Percentiles rank a stretch among this genome's conserved stretches.
phyloP scores from a whole-genome alignment of 2,888 invertebrate genomes.

The Thyatira batis region DNA sequence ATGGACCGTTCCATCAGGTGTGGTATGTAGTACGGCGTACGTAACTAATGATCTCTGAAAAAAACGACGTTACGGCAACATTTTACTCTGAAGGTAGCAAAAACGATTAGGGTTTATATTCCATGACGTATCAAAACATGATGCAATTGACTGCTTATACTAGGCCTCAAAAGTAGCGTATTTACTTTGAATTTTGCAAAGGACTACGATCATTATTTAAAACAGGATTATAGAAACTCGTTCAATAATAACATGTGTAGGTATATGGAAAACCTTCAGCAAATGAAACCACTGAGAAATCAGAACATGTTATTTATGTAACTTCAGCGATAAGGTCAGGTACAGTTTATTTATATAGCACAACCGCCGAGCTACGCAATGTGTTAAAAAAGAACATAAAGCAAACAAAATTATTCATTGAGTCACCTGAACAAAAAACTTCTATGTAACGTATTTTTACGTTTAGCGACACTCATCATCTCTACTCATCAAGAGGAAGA shows the following conservation, averaged over 20 bases:
- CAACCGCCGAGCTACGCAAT: conserved; percentile 20
- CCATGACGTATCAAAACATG: too few species aligned
- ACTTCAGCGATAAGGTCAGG: conserved; percentile 46
- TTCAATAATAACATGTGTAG: neutral
- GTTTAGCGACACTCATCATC: neutral
- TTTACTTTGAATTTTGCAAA: neutral
- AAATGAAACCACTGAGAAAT: conserved; percentile 27
- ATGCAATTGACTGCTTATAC: too few species aligned
- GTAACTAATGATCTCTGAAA: neutral
- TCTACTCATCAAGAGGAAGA: neutral
- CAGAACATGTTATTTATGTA: conserved; percentile 41
- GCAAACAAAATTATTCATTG: conserved; percentile 18
- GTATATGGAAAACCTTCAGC: neutral
- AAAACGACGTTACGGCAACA: neutral
- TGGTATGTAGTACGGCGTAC: neutral
- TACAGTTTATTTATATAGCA: conserved; percentile 35
- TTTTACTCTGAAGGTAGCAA: neutral
- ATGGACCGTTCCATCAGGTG: neutral
- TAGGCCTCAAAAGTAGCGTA: neutral
- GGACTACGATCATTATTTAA: neutral
- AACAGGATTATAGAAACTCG: neutral
- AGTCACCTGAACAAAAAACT: conserved; percentile 22
- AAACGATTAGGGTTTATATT: too few species aligned
- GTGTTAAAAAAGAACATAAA: conserved; percentile 22
- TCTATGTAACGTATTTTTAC: neutral